A percentile compares a stretch with the other conserved stretches of the same genome.
phyloP scores from a whole-genome alignment of 2,113 vertebrate genomes.

The Gadus chalcogrammus region DNA sequence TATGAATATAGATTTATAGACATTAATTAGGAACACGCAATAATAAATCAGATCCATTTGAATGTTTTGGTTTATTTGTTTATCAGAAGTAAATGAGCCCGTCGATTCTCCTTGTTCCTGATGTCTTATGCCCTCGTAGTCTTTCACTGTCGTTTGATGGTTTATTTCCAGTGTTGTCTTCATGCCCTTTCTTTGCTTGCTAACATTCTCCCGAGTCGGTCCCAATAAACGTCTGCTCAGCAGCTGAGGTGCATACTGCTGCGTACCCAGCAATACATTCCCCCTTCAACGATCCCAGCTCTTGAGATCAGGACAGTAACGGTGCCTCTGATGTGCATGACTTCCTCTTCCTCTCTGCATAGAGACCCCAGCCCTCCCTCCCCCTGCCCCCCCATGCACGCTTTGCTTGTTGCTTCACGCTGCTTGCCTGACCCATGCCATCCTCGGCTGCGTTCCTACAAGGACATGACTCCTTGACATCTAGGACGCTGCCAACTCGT shows the following conservation, averaged over 20 bases:
- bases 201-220: conserved; percentile 51
- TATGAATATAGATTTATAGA: too few relatives aligned
- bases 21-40: too few relatives aligned
- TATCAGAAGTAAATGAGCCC: too few relatives aligned
- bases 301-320: conserved; percentile 25
- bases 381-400: conserved; percentile 66
- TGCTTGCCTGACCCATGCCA: conserved; percentile 63
- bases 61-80: too few relatives aligned
- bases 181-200: conserved; percentile 62
- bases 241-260: conserved; percentile 45
- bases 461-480: conserved; percentile 61
- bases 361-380: conserved; percentile 51
- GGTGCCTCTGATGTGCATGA: conserved; percentile 57
- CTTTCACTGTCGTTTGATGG: conserved; percentile 52
- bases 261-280: conserved; percentile 37
- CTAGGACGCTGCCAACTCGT: conserved; percentile 58
- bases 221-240: conserved; percentile 38
- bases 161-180: conserved; percentile 53
- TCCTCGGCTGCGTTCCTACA: conserved; percentile 59
- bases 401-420: conserved; percentile 67
- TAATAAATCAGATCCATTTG: too few relatives aligned
- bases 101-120: too few relatives aligned
- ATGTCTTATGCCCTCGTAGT: conserved; percentile 26
- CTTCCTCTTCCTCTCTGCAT: conserved; percentile 53
- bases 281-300: conserved; percentile 26